Evolutionary conservation across 2,113 vertebrate genomes (phyloP), one percentile per base, ranked within the genome.

Genomic region (Cervus canadensis): DNA sequence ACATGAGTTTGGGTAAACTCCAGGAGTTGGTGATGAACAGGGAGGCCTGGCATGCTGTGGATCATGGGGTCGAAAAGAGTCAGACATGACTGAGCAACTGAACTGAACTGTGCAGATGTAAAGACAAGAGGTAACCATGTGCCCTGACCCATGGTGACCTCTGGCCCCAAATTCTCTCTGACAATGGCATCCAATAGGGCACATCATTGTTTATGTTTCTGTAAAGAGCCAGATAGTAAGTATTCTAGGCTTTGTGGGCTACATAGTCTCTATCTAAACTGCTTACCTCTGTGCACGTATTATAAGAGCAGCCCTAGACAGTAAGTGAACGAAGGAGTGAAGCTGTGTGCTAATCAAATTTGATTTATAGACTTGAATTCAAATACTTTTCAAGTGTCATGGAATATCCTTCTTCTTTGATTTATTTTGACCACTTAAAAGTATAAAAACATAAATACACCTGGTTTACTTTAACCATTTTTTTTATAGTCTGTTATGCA

Each of bases 401-500:
- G 25, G 79, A 95, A 57, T 94, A 33, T 36, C 52, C 21, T 59
- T 57, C 71, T 76, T 76, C 71, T 26, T 43, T 14, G 36, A 76
- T 43, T 43, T 30, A 30, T 95, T 87, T 76, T 36, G 74, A 21
- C 4, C 14, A 90, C 26, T 85, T 36, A 40, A 62, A 81, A 48
- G 93, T 78, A 56, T 40, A 67, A 50, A 94, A 86, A 60, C 15
- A 82, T 98, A 97, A 97, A 98, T 99, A 98, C 48, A 36, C 98
- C 99, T 99, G 99, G 98, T 99, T 99, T 99, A 99, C 97, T 98
- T 97, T 98, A 97, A 98, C 96, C 79, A 0, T 17, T 97, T 99
- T 98, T 98, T 99, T 99, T 99, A 98, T 99, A 99, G 99, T 99
- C 99, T 99, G 99, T 99, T 99, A 99, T 99, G 99, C 99, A 99